phyloP scores from a whole-genome alignment of 2,888 invertebrate genomes.

The Rhyacophila evoluta region DNA sequence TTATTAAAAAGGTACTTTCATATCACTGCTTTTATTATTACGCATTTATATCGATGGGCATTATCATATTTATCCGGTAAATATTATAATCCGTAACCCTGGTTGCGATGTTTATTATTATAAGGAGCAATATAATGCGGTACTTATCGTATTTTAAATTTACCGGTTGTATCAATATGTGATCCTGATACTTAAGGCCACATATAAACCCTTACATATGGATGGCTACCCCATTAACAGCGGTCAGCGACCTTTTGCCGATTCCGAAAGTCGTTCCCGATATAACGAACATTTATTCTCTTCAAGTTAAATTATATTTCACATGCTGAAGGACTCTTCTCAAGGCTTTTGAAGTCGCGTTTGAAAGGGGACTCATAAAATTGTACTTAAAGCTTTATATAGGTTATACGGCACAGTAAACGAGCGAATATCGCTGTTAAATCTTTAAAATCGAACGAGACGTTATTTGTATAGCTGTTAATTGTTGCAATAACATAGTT shows the following conservation, averaged over 20 bases:
- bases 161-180: background rate
- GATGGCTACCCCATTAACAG: background rate
- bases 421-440: background rate
- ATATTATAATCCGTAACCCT: no score
- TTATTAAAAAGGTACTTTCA: no score
- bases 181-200: background rate
- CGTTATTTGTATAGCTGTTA: background rate
- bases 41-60: no score
- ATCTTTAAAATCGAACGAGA: background rate
- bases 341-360: background rate
- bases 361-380: background rate
- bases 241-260: background rate
- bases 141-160: background rate
- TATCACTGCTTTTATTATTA: no score
- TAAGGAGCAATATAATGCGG: background rate
- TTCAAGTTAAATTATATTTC: background rate
- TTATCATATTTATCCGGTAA: no score
- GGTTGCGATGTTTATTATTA: background rate
- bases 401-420: background rate
- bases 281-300: constrained; percentile 6
- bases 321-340: background rate
- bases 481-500: no score
- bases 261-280: background rate
- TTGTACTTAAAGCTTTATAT: background rate
- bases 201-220: background rate